Conservation (phyloP, 2,797 vertebrate genomes). For the Aplochiton taeniatus region DNA sequence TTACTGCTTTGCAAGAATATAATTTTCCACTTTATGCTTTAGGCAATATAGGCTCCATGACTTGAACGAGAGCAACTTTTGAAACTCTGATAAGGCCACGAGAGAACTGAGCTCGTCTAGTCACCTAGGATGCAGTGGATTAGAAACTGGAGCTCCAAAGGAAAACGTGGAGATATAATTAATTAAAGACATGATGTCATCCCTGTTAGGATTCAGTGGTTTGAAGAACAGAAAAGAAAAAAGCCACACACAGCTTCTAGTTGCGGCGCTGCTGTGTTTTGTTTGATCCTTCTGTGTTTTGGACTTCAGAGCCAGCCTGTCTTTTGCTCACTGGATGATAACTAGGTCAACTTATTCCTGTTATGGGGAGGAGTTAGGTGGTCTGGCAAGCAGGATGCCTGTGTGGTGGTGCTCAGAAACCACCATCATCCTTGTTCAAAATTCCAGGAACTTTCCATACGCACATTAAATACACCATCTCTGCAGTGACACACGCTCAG, state of each 20-base stretch:
- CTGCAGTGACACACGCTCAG: not conserved
- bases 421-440: slow-evolving; percentile 4
- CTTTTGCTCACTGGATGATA: slow-evolving; percentile 40
- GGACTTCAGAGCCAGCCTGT: slow-evolving; percentile 7
- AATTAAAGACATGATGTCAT: slow-evolving; percentile 11
- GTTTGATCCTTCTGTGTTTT: too few relatives aligned
- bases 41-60: too few relatives aligned
- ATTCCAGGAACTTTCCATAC: slow-evolving; percentile 31
- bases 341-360: slow-evolving; percentile 51
- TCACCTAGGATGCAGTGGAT: not conserved
- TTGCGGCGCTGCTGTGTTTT: too few relatives aligned
- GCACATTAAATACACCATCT: not conserved
- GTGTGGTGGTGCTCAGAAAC: slow-evolving; percentile 16
- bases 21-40: slow-evolving; percentile 12
- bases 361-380: slow-evolving; percentile 22
- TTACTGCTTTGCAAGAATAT: slow-evolving; percentile 23
- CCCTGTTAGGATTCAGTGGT: too few relatives aligned
- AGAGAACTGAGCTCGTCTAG: not conserved
- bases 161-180: slow-evolving; percentile 5
- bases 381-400: slow-evolving; percentile 20
- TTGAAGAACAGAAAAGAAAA: slow-evolving; percentile 12
- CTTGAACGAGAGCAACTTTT: too few relatives aligned
- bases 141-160: slow-evolving; percentile 11
- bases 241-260: too few relatives aligned
- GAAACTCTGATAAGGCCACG: too few relatives aligned